phyloP scores from a whole-genome alignment of 2,113 vertebrate genomes.

The Benitochromis conjunctus region DNA sequence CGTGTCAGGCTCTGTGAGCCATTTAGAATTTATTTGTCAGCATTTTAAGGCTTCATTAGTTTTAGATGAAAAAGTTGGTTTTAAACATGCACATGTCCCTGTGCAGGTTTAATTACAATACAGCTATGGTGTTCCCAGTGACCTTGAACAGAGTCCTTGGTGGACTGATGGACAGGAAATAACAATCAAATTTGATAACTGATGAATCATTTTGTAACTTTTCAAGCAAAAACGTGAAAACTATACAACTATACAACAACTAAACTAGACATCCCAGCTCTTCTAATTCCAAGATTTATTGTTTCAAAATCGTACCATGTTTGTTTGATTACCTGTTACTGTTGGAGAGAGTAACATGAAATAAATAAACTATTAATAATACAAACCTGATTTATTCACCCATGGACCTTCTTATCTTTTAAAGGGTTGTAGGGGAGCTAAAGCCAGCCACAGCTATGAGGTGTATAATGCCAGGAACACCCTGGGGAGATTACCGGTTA shows the following conservation, averaged over 20 bases:
- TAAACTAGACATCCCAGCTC: background rate
- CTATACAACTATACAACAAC: background rate
- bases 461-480: background rate
- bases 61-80: background rate
- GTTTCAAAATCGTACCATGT: background rate
- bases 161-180: background rate
- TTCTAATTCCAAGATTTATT: background rate
- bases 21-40: background rate
- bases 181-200: background rate
- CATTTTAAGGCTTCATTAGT: background rate
- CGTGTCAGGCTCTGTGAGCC: background rate
- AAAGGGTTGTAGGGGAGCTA: background rate
- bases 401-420: background rate
- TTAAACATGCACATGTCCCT: background rate
- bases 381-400: background rate
- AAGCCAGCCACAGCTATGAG: background rate
- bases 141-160: background rate
- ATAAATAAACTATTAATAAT: background rate
- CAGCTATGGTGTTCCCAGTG: background rate
- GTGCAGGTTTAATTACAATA: background rate
- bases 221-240: background rate
- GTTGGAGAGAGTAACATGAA: background rate
- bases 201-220: background rate
- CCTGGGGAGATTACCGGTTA: background rate
- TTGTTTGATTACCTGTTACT: background rate